phyloP scores from a whole-genome alignment of 2,113 vertebrate genomes.

The Leuciscus idus region DNA sequence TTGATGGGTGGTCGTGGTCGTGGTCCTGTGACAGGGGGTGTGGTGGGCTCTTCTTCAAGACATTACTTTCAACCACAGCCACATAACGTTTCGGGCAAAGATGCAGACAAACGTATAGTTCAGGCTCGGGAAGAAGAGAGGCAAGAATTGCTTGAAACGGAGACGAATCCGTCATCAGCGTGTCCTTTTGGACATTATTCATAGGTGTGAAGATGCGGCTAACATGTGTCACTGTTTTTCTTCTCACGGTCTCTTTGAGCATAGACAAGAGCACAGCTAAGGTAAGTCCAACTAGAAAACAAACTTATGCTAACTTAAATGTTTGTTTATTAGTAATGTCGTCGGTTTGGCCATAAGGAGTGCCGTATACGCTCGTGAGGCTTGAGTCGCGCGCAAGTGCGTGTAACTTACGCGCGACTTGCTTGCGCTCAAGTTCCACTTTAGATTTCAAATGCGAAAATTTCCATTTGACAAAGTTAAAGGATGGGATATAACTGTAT shows the following conservation, averaged over 20 bases:
- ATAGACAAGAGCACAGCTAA: slow-evolving; percentile 65
- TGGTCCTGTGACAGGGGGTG: slow-evolving; percentile 73
- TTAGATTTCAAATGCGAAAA: not conserved
- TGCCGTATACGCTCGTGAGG: not conserved
- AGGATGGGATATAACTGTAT: not conserved
- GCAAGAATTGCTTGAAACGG: slow-evolving; percentile 38
- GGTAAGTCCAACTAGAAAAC: slow-evolving; percentile 62
- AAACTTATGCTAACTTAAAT: not conserved
- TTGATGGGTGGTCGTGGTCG: slow-evolving; percentile 71
- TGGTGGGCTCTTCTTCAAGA: slow-evolving; percentile 71
- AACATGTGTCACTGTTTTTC: slow-evolving; percentile 57
- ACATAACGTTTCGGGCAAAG: slow-evolving; percentile 76
- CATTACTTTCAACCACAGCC: slow-evolving; percentile 64
- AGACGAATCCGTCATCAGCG: slow-evolving; percentile 52
- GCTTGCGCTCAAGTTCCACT: not conserved
- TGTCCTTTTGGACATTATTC: slow-evolving; percentile 55
- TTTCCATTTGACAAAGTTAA: not conserved
- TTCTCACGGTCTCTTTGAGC: slow-evolving; percentile 64
- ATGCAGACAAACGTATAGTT: slow-evolving; percentile 71
- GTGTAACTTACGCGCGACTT: not conserved
- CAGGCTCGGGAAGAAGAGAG: slow-evolving; percentile 62
- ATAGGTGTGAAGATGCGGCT: slow-evolving; percentile 66
- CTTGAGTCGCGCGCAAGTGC: not conserved
- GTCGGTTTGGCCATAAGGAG: not conserved
- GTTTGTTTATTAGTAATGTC: not conserved